These are phyloP conservation scores for Notothenia rossii DNA, from an alignment of 2,113 vertebrate genomes.

Conservation along the genomic window DNA sequence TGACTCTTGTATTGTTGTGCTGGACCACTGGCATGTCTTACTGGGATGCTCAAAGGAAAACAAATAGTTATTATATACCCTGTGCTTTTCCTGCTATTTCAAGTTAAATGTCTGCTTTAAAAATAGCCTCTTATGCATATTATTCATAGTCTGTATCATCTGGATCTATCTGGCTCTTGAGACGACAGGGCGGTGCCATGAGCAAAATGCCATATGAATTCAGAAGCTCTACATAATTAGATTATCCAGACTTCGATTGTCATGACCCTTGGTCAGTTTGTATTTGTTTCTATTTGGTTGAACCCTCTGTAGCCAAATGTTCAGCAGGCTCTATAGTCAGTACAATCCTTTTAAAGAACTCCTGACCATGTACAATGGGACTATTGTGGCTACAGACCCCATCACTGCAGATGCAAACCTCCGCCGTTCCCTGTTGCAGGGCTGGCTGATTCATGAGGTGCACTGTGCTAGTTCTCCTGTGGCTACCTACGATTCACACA, in stretches of 20 bases:
- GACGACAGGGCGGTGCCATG: neutral
- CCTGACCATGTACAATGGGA: conserved; percentile 42
- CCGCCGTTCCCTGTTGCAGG: conserved; percentile 54
- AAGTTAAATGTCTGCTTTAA: conserved; percentile 6
- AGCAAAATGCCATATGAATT: neutral
- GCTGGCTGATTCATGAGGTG: conserved; percentile 80
- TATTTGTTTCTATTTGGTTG: conserved; percentile 7
- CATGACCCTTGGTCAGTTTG: neutral
- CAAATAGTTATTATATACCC: neutral
- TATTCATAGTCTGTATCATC: neutral
- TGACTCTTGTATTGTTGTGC: neutral
- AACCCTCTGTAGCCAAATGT: conserved; percentile 27
- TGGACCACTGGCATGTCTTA: conserved; percentile 2
- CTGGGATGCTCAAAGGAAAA: neutral
- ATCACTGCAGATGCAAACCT: conserved; percentile 72
- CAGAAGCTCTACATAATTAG: neutral
- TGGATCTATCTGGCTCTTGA: neutral
- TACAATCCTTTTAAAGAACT: conserved; percentile 15
- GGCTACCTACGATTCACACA: conserved; percentile 62
- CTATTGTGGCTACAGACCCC: conserved; percentile 61
- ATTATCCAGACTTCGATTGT: neutral
- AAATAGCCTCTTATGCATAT: neutral
- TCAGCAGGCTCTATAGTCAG: conserved; percentile 14
- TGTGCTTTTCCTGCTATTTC: neutral
- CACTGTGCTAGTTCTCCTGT: conserved; percentile 63